Percentiles rank a stretch among this genome's conserved stretches.
Evolutionary conservation across 2,113 vertebrate genomes (phyloP).

Genomic region (Siniperca chuatsi): DNA sequence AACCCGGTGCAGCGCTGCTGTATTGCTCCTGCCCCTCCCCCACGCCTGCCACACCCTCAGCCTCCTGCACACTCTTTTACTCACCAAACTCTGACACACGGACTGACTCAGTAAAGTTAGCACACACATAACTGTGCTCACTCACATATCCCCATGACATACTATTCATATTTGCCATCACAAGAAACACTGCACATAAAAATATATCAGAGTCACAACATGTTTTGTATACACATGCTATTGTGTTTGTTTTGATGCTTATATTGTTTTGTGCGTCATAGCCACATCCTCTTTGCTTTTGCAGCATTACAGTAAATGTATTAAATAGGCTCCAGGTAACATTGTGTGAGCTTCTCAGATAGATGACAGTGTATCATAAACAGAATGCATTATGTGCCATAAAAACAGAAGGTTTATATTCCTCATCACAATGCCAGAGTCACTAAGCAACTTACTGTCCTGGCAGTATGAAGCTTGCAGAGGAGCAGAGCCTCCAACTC

Average conservation of each 20-base stretch:
- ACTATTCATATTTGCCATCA: slow-evolving; percentile 13
- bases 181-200: slow-evolving; percentile 10
- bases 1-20: slow-evolving; percentile 53
- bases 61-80: slow-evolving; percentile 29
- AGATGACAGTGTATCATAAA: slow-evolving; percentile 53
- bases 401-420: slow-evolving; percentile 55
- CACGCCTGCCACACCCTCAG: slow-evolving; percentile 54
- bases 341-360: slow-evolving; percentile 22
- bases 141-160: background rate
- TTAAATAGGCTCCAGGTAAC: slow-evolving; percentile 42
- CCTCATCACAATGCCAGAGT: slow-evolving; percentile 39
- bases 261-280: background rate
- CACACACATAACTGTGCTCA: slow-evolving; percentile 28
- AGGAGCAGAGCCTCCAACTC: slow-evolving; percentile 15
- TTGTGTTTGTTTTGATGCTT: background rate
- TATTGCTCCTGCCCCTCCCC: slow-evolving; percentile 58
- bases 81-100: slow-evolving; percentile 42
- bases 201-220: slow-evolving; percentile 27
- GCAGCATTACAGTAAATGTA: slow-evolving; percentile 7
- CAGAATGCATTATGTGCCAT: slow-evolving; percentile 48
- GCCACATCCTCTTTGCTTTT: slow-evolving; percentile 21
- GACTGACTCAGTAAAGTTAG: slow-evolving; percentile 48
- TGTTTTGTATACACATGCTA: slow-evolving; percentile 12
- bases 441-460: slow-evolving; percentile 39
- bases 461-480: background rate